These are phyloP conservation scores for Bombus waltoni DNA, from an alignment of 1,140 invertebrate species.

Conservation along the genomic window DNA sequence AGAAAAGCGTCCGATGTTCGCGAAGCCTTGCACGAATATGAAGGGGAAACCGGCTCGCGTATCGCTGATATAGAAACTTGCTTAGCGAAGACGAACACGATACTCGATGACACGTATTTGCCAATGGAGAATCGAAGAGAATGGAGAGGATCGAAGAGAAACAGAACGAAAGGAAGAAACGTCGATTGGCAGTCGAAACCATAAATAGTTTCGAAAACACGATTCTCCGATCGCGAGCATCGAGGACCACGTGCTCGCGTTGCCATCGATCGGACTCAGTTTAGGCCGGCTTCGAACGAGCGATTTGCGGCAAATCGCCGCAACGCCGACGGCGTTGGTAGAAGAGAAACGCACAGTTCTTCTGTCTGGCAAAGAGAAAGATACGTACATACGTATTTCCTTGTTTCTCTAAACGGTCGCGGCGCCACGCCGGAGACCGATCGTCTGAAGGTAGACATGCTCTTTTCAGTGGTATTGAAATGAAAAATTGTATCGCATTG, in stretches of 20 bases:
- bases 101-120: conserved; percentile 25
- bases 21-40: conserved; percentile 37
- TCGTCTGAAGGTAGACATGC: too few relatives aligned
- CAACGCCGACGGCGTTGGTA: too few relatives aligned
- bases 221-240: conserved; percentile 10
- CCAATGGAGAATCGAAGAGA: background rate
- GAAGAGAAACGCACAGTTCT: background rate
- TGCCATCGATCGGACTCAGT: conserved; percentile 4
- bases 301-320: too few relatives aligned
- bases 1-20: background rate
- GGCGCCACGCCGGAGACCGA: too few relatives aligned
- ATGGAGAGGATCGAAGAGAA: background rate
- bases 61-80: conserved; percentile 51
- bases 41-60: conserved; percentile 41
- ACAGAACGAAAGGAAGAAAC: background rate
- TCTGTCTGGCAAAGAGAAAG: background rate
- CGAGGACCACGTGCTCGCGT: background rate
- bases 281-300: background rate
- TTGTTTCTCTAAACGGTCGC: too few relatives aligned
- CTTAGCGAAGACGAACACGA: conserved; percentile 35
- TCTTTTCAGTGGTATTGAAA: too few relatives aligned
- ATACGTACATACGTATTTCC: too few relatives aligned
- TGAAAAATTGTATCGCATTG: too few relatives aligned
- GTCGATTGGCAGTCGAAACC: too few relatives aligned
- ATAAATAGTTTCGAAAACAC: conserved; percentile 21